Evolutionary conservation across 1,140 invertebrate genomes (phyloP).

Genomic region (Oncopodura yosiiana): DNA sequence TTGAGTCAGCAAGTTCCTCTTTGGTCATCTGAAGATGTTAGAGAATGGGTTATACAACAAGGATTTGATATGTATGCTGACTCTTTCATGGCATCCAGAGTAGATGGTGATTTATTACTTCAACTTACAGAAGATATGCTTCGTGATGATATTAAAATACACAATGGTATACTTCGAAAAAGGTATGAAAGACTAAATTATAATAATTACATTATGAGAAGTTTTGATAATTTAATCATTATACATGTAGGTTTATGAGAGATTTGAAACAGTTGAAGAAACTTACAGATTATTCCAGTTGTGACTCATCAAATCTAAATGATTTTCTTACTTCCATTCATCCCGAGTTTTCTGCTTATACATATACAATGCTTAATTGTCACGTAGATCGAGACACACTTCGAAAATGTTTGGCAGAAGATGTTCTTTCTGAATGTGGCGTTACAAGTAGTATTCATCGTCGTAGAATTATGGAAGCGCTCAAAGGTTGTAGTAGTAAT

Average conservation of each 20-base stretch:
- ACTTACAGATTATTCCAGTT: slow-evolving; percentile 93
- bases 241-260: slow-evolving; percentile 68
- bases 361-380: slow-evolving; percentile 89
- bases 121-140: slow-evolving; percentile 88
- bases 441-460: slow-evolving; percentile 92
- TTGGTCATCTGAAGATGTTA: slow-evolving; percentile 92
- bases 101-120: slow-evolving; percentile 94
- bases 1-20: slow-evolving; percentile 94
- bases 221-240: slow-evolving; percentile 5
- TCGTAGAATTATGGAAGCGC: slow-evolving; percentile 74
- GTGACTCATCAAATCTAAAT: slow-evolving; percentile 83
- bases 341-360: slow-evolving; percentile 89
- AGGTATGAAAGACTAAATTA: slow-evolving; percentile 44
- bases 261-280: slow-evolving; percentile 91
- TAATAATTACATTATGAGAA: background rate
- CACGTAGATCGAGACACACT: slow-evolving; percentile 75
- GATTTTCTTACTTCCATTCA: slow-evolving; percentile 78
- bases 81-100: slow-evolving; percentile 80
- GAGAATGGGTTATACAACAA: slow-evolving; percentile 95
- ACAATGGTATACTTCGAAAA: slow-evolving; percentile 84
- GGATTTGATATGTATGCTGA: slow-evolving; percentile 75
- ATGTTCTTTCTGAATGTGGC: slow-evolving; percentile 76
- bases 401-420: slow-evolving; percentile 64
- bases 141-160: slow-evolving; percentile 80
- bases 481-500: slow-evolving; percentile 53